Conservation (phyloP, 2,797 vertebrate genomes). For the Argyrosomus regius region DNA sequence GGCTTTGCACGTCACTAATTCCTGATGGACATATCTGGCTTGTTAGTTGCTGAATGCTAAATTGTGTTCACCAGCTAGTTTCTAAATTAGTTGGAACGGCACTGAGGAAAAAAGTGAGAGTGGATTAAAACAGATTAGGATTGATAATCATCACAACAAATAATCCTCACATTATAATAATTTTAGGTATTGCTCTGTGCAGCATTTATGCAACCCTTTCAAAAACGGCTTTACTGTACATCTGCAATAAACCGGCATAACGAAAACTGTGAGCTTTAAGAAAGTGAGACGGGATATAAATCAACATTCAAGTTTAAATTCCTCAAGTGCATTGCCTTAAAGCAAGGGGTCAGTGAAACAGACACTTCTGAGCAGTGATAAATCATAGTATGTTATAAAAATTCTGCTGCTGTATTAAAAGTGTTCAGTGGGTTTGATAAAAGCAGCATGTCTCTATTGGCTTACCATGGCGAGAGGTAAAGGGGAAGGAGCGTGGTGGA, state of each 20-base stretch:
- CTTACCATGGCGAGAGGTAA: conserved; percentile 77
- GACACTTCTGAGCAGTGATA: conserved; percentile 47
- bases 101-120: not conserved
- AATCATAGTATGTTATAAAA: conserved; percentile 43
- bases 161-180: not conserved
- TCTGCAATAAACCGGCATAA: conserved; percentile 28
- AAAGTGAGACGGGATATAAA: conserved; percentile 22
- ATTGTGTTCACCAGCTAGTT: not conserved
- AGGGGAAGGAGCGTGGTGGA: conserved; percentile 47
- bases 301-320: conserved; percentile 60
- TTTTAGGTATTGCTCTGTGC: not conserved
- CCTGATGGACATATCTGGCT: not conserved
- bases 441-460: conserved; percentile 30
- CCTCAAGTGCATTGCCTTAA: conserved; percentile 46
- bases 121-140: not conserved
- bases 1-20: not conserved
- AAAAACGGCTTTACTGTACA: conserved; percentile 5
- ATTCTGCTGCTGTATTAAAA: conserved; percentile 34
- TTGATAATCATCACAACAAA: not conserved
- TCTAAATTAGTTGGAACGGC: not conserved
- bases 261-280: conserved; percentile 12
- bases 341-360: conserved; percentile 55
- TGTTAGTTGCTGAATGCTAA: not conserved
- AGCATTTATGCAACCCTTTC: not conserved
- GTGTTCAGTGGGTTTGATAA: conserved; percentile 50